Conservation (phyloP, 2,113 vertebrate species). For the Notechis scutatus region DNA sequence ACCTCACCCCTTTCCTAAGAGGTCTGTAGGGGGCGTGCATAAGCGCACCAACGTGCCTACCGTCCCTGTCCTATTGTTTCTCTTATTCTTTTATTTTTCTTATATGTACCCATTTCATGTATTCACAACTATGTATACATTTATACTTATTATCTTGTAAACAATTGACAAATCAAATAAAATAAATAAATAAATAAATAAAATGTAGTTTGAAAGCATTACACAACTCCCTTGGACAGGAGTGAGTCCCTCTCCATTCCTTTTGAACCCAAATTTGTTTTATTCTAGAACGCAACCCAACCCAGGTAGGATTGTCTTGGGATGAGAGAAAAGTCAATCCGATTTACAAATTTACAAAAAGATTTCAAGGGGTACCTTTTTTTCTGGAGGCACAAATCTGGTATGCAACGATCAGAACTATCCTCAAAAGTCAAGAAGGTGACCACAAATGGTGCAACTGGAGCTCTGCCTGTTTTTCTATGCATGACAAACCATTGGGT, state of each 20-base stretch:
- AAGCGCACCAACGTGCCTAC: too few species aligned
- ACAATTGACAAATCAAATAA: too few species aligned
- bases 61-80: too few species aligned
- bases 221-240: not conserved
- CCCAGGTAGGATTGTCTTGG: not conserved
- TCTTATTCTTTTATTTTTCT: too few species aligned
- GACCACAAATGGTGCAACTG: not conserved
- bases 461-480: not conserved
- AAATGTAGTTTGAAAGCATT: not conserved
- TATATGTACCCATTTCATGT: too few species aligned
- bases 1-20: too few species aligned
- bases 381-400: not conserved
- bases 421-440: not conserved
- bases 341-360: not conserved
- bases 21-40: too few species aligned
- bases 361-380: not conserved
- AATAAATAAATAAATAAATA: too few species aligned
- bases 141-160: too few species aligned
- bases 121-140: too few species aligned
- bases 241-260: not conserved
- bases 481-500: not conserved
- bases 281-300: not conserved
- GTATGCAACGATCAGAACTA: not conserved
- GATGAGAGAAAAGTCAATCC: not conserved
- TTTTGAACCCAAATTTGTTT: not conserved